These are phyloP conservation scores for Pseudochromis fuscus DNA, from an alignment of 2,797 vertebrate genomes.

Conservation along the genomic window DNA sequence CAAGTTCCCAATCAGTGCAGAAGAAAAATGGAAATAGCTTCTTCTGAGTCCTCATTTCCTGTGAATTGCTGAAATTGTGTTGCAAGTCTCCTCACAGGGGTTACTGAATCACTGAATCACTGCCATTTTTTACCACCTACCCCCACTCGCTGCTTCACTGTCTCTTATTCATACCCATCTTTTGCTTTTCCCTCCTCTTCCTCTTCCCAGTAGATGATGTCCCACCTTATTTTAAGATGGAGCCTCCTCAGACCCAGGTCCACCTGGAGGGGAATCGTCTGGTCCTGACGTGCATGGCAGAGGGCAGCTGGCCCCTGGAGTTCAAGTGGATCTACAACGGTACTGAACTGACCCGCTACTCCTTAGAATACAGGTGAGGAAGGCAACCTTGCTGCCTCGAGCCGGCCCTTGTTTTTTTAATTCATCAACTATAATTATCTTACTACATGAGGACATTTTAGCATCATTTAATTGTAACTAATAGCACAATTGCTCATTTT, in stretches of 20 bases:
- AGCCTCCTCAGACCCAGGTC: constrained; percentile 93
- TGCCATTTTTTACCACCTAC: constrained; percentile 32
- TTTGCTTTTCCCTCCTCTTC: constrained; percentile 7
- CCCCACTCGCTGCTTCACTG: constrained; percentile 20
- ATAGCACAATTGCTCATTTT: constrained; percentile 81
- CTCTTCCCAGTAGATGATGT: constrained; percentile 89
- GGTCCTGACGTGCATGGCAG: constrained; percentile 98
- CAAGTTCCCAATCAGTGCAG: constrained; percentile 78
- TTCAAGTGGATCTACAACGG: constrained; percentile 98
- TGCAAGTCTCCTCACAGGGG: constrained; percentile 48
- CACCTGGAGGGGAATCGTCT: constrained; percentile 97
- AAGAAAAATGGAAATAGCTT: constrained; percentile 77
- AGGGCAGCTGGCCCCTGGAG: constrained; percentile 98
- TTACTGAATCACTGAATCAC: constrained; percentile 48
- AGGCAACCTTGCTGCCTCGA: constrained; percentile 5
- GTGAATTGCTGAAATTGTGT: constrained; percentile 64
- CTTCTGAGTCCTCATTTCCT: constrained; percentile 67
- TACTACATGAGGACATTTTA: constrained; percentile 71
- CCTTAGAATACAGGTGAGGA: constrained; percentile 95
- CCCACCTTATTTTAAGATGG: constrained; percentile 97
- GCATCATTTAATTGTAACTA: constrained; percentile 79
- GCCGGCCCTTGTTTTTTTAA: constrained; percentile 44
- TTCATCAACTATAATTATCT: constrained; percentile 69
- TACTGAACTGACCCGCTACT: constrained; percentile 93
- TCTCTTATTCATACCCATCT: neutral